These are phyloP conservation scores for Vulpes lagopus DNA, from an alignment of 2,113 vertebrate genomes.

Conservation along the genomic window DNA sequence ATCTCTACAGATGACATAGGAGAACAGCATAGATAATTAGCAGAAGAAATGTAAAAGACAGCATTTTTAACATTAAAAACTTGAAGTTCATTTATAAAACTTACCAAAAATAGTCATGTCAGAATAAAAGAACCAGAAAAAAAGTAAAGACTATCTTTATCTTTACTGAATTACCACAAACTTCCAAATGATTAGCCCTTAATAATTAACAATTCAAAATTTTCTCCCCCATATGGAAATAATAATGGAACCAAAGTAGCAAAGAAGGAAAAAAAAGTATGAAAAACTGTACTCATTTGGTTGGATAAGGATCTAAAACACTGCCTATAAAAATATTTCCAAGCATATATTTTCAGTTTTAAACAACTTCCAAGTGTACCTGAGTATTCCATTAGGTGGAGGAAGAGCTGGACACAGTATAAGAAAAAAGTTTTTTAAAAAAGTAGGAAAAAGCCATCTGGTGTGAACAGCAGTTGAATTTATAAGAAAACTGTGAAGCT, in stretches of 20 bases:
- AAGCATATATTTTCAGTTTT: constrained; percentile 37
- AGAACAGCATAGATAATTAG: not conserved
- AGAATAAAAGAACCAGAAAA: not conserved
- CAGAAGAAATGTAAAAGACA: not conserved
- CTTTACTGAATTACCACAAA: not conserved
- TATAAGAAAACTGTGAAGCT: constrained; percentile 57
- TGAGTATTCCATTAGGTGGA: not conserved
- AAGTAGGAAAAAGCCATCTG: constrained; percentile 5
- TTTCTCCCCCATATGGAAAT: not conserved
- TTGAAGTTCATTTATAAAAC: not conserved
- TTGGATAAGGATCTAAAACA: constrained; percentile 13
- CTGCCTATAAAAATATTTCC: not conserved
- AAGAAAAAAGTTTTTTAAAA: constrained; percentile 40
- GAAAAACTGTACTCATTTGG: not conserved
- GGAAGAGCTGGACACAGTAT: not conserved
- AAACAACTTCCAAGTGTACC: not conserved
- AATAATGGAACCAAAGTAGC: not conserved
- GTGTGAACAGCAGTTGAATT: constrained; percentile 28
- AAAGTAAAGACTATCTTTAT: not conserved
- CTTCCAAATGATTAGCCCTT: not conserved
- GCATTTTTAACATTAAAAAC: not conserved
- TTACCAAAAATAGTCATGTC: not conserved
- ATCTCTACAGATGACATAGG: not conserved
- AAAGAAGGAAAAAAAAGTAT: not conserved
- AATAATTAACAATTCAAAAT: not conserved